Evolutionary conservation across 2,888 invertebrate species (phyloP).

Genomic region (Idaea straminata): DNA sequence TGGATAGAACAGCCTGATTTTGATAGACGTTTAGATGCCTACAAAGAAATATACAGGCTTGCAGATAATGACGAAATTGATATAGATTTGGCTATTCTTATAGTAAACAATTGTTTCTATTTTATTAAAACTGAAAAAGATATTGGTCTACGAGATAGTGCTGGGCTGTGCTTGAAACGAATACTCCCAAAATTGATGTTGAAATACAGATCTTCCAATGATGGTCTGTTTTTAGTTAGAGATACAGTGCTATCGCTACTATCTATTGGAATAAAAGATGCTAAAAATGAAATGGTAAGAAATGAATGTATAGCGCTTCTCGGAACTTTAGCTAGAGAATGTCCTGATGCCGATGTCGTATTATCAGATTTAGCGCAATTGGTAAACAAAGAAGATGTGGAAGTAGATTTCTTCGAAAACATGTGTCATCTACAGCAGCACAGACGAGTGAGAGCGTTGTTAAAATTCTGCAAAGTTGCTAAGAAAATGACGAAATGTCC

Average conservation of each 20-base stretch:
- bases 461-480: constrained; percentile 85
- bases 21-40: constrained; percentile 88
- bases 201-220: constrained; percentile 73
- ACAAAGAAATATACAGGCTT: constrained; percentile 82
- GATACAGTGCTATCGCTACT: constrained; percentile 87
- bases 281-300: constrained; percentile 85
- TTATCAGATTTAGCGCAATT: constrained; percentile 85
- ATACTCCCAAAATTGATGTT: constrained; percentile 83
- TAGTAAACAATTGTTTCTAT: constrained; percentile 91
- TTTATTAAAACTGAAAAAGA: constrained; percentile 90
- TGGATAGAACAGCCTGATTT: constrained; percentile 98
- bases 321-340: constrained; percentile 87
- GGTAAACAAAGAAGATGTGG: constrained; percentile 85
- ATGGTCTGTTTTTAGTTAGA: constrained; percentile 85
- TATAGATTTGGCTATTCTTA: constrained; percentile 83
- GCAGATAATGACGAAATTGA: constrained; percentile 76
- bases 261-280: constrained; percentile 85
- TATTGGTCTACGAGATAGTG: constrained; percentile 89
- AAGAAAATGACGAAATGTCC: constrained; percentile 82
- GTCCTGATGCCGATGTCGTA: constrained; percentile 84
- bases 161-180: constrained; percentile 86
- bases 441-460: constrained; percentile 89
- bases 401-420: constrained; percentile 97
- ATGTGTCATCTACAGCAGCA: constrained; percentile 93
- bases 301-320: constrained; percentile 90